A percentile compares a stretch with the other conserved stretches of the same genome.
Conservation (phyloP, 1,140 invertebrate genomes). For the Sminthurinus signatus region DNA sequence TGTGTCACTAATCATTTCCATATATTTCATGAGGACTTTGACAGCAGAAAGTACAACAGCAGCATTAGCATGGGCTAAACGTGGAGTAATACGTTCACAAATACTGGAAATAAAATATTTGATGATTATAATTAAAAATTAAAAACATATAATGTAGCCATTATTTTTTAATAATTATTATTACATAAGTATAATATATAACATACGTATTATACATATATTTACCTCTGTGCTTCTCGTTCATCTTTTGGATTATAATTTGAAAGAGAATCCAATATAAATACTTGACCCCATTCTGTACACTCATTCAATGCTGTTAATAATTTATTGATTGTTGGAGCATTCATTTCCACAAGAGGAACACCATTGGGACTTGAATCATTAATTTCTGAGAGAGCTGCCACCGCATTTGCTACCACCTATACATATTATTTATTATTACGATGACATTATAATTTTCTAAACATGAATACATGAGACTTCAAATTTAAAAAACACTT, state of each 20-base stretch:
- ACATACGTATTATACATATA: not conserved
- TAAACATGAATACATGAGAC: too few species aligned
- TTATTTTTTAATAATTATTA: not conserved
- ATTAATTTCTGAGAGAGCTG: conserved; percentile 96
- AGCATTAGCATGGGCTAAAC: conserved; percentile 97
- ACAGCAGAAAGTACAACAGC: conserved; percentile 99
- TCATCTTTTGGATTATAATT: conserved; percentile 97
- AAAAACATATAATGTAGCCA: not conserved
- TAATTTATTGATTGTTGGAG: conserved; percentile 96
- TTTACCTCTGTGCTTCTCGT: conserved; percentile 87
- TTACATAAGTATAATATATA: not conserved
- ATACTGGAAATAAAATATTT: conserved; percentile 56
- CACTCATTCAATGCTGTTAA: conserved; percentile 98
- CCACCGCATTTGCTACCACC: conserved; percentile 98
- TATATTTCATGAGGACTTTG: conserved; percentile 82
- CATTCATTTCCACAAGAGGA: conserved; percentile 93
- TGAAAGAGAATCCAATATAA: conserved; percentile 95
- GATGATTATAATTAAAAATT: not conserved
- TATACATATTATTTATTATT: too few species aligned
- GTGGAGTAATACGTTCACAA: conserved; percentile 95
- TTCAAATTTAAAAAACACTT: too few species aligned
- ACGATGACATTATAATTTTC: too few species aligned
- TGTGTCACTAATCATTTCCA: conserved; percentile 91
- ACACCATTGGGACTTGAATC: conserved; percentile 89
- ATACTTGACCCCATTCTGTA: conserved; percentile 99